Evolutionary conservation across 2,113 vertebrate species (phyloP).

Genomic region (Marcusenius ussheri): DNA sequence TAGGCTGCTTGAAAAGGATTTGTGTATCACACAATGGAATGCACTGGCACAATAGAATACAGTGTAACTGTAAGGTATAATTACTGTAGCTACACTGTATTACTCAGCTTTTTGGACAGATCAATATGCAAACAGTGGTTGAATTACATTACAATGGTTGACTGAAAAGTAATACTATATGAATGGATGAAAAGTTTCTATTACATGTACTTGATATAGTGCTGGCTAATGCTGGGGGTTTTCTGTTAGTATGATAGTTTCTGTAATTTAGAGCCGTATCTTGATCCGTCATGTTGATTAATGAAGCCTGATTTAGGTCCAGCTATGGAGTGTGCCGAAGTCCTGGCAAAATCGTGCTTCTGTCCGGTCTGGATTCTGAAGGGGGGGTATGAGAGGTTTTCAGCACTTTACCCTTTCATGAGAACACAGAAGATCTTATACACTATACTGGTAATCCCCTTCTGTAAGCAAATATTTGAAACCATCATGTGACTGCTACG

Average conservation of each 20-base stretch:
- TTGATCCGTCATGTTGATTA: background rate
- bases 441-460: conserved; percentile 65
- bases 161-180: background rate
- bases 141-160: background rate
- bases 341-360: conserved; percentile 45
- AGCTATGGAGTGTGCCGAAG: conserved; percentile 45
- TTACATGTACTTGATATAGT: background rate
- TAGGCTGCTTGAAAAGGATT: background rate
- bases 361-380: conserved; percentile 58
- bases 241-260: background rate
- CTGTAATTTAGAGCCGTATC: background rate
- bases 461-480: background rate
- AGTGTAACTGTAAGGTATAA: background rate
- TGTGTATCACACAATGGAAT: background rate
- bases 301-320: conserved; percentile 38
- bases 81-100: background rate
- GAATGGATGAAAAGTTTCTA: background rate
- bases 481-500: background rate
- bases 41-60: background rate
- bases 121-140: background rate
- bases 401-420: conserved; percentile 65
- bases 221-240: background rate
- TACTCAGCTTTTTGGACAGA: background rate
- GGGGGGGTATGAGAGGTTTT: conserved; percentile 68
- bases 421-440: conserved; percentile 68